These are phyloP conservation scores for Desmodus rotundus DNA, from an alignment of 2,113 vertebrate genomes.

Conservation along the genomic window DNA sequence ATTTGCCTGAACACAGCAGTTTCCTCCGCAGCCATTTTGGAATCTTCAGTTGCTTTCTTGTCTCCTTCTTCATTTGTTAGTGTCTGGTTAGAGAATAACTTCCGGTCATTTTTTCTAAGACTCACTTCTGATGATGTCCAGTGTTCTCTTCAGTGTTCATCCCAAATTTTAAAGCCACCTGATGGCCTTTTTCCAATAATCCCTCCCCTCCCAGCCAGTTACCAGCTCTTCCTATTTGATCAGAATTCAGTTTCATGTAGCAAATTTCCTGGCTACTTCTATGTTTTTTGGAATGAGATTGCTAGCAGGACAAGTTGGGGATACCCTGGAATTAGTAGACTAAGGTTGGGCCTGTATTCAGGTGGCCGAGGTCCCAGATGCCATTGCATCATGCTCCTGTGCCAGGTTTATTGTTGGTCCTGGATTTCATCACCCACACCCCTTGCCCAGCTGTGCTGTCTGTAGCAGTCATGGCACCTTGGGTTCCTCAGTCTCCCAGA, in stretches of 20 bases:
- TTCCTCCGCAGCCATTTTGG: neutral
- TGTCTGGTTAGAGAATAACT: neutral
- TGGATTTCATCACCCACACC: neutral
- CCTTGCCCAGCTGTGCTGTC: neutral
- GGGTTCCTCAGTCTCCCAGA: neutral
- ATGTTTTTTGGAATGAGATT: neutral
- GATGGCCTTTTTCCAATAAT: neutral
- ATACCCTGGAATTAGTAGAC: neutral
- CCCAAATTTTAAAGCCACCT: neutral
- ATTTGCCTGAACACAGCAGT: neutral
- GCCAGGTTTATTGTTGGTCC: neutral
- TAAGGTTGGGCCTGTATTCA: neutral
- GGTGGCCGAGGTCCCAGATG: too few relatives aligned
- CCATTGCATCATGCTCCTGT: neutral
- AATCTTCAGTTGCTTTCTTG: neutral
- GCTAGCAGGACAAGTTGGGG: neutral
- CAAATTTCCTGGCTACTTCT: neutral
- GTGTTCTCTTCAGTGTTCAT: neutral
- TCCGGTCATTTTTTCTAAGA: neutral
- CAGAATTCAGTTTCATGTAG: neutral
- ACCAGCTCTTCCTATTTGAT: neutral
- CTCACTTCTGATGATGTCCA: neutral
- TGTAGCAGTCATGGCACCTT: neutral
- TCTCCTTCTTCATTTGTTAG: neutral
- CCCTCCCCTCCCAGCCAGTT: neutral